phyloP scores from a whole-genome alignment of 2,888 invertebrate species.

The Linnaemya tessellans region DNA sequence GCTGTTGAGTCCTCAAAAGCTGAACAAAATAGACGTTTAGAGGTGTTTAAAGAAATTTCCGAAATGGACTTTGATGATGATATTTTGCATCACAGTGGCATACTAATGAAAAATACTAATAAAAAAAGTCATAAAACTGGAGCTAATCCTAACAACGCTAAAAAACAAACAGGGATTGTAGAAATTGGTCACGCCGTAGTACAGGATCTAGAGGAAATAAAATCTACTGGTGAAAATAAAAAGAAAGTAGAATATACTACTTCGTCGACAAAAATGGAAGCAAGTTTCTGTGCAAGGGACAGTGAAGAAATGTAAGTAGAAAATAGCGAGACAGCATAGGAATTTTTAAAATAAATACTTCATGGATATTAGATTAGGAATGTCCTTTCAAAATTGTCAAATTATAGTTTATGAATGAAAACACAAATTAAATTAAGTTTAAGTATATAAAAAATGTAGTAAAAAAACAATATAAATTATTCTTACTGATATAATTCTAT shows the following conservation, averaged over 20 bases:
- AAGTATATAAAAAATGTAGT: too few relatives aligned
- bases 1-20: constrained; percentile 81
- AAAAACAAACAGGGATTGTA: constrained; percentile 78
- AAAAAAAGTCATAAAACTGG: constrained; percentile 70
- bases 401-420: too few relatives aligned
- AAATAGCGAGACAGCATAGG: background rate
- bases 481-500: too few relatives aligned
- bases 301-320: constrained; percentile 46
- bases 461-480: too few relatives aligned
- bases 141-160: constrained; percentile 38
- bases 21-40: constrained; percentile 84
- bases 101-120: constrained; percentile 67
- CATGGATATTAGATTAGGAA: too few relatives aligned
- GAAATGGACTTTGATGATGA: constrained; percentile 89
- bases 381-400: too few relatives aligned
- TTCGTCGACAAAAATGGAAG: constrained; percentile 83
- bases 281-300: constrained; percentile 82
- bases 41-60: constrained; percentile 88
- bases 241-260: constrained; percentile 75
- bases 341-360: background rate
- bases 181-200: constrained; percentile 80
- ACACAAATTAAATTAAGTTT: too few relatives aligned
- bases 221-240: constrained; percentile 1
- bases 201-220: constrained; percentile 25
- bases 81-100: constrained; percentile 87